phyloP scores from a whole-genome alignment of 2,888 invertebrate species.

The Plusia festucae region DNA sequence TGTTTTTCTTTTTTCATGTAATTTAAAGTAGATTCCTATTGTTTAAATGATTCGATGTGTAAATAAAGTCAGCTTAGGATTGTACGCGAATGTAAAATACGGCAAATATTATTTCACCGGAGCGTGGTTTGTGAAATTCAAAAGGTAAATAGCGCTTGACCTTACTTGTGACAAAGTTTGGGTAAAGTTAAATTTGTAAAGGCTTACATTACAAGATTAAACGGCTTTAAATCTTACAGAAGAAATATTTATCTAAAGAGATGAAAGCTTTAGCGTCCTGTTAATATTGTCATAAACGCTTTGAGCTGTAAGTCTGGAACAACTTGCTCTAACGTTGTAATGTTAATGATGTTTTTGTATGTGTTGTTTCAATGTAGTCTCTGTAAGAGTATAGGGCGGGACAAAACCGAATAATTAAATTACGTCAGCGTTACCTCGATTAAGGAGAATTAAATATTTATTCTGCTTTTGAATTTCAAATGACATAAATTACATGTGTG shows the following conservation, averaged over 20 bases:
- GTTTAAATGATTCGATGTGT: conserved; percentile 24
- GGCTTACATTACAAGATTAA: conserved; percentile 56
- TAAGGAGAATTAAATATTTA: background rate
- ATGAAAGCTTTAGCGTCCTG: conserved; percentile 38
- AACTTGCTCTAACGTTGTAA: background rate
- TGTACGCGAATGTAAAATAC: conserved; percentile 29
- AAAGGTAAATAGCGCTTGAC: conserved; percentile 52
- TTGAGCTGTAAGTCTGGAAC: conserved; percentile 21
- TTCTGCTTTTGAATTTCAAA: background rate
- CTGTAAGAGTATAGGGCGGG: background rate
- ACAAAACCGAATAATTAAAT: background rate
- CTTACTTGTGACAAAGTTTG: conserved; percentile 51
- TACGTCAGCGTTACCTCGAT: background rate
- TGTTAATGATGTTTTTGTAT: background rate
- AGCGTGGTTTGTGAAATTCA: conserved; percentile 33
- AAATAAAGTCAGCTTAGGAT: conserved; percentile 25
- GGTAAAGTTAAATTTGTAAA: conserved; percentile 51
- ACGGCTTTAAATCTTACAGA: conserved; percentile 42
- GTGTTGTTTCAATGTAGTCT: background rate
- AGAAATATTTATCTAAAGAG: conserved; percentile 48
- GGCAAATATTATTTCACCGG: conserved; percentile 41
- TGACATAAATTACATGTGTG: conserved; percentile 6
- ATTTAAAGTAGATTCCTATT: conserved; percentile 28
- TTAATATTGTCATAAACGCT: conserved; percentile 37
- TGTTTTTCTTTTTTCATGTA: conserved; percentile 37